Percentiles rank a stretch among this genome's conserved stretches.
These are phyloP conservation scores for Eristalinus aeneus DNA, from an alignment of 2,888 invertebrate genomes.

Conservation along the genomic window DNA sequence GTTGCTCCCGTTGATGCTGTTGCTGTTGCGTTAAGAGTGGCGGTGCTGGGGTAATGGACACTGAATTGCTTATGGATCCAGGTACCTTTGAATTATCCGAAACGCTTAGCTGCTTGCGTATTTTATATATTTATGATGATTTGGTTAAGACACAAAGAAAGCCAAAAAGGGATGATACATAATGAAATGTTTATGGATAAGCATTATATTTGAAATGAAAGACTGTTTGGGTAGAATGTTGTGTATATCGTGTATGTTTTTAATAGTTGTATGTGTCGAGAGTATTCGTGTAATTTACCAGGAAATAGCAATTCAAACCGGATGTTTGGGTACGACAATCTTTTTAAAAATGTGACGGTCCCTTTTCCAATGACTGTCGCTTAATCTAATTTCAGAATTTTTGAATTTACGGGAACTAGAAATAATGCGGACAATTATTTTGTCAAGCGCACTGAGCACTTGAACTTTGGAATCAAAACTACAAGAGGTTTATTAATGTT, in stretches of 20 bases:
- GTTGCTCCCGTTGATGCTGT: constrained; percentile 75
- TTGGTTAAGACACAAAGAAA: constrained; percentile 64
- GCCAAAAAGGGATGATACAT: constrained; percentile 38
- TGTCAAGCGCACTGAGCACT: too few species aligned
- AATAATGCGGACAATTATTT: too few species aligned
- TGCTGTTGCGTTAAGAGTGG: constrained; percentile 76
- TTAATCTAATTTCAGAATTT: too few species aligned
- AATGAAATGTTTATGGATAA: constrained; percentile 40
- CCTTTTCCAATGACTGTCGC: too few species aligned
- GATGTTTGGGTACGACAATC: too few species aligned
- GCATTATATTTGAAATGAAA: background rate
- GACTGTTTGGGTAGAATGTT: constrained; percentile 32
- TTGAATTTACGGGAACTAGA: too few species aligned
- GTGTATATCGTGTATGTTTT: constrained; percentile 17
- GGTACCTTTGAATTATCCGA: constrained; percentile 81
- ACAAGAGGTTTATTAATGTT: background rate
- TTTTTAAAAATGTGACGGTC: too few species aligned
- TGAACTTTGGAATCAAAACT: background rate
- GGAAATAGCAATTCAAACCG: background rate
- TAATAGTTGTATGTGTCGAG: background rate
- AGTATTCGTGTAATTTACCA: background rate
- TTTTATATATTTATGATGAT: constrained; percentile 59
- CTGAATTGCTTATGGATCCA: constrained; percentile 81
- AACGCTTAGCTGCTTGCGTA: constrained; percentile 80
- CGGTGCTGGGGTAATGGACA: constrained; percentile 81